A percentile compares a stretch with the other conserved stretches of the same genome.
Conservation (phyloP, 2,888 invertebrate species). For the Agrochola litura region DNA sequence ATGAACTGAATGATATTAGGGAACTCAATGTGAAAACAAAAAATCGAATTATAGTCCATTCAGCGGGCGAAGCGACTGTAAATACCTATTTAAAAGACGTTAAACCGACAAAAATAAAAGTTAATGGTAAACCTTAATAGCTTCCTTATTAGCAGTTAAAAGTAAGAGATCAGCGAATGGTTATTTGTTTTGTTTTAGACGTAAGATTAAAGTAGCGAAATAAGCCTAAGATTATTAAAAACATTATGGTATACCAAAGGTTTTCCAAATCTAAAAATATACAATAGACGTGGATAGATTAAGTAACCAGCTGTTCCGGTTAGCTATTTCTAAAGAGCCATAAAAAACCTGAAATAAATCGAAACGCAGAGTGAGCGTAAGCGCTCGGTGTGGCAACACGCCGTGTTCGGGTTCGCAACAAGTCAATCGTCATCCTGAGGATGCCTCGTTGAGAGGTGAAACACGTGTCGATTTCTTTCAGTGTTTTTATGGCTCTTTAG, state of each 20-base stretch:
- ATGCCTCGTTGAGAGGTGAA: too few species aligned
- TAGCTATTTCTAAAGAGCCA: too few species aligned
- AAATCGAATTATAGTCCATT: conserved; percentile 39
- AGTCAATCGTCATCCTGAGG: too few species aligned
- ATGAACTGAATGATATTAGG: conserved; percentile 33
- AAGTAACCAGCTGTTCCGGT: too few species aligned
- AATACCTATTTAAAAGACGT: conserved; percentile 53
- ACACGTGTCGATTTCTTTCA: too few species aligned
- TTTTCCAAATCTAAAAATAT: not conserved
- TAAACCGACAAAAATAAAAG: conserved; percentile 52
- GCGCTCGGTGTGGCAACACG: too few species aligned
- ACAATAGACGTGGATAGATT: too few species aligned
- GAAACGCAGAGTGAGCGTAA: too few species aligned
- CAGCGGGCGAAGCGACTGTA: conserved; percentile 29
- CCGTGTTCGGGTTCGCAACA: too few species aligned
- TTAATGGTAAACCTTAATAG: conserved; percentile 48
- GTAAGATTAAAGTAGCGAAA: not conserved
- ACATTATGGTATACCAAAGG: not conserved
- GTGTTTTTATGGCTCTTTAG: too few species aligned
- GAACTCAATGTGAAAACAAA: conserved; percentile 29
- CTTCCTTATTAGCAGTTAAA: conserved; percentile 57
- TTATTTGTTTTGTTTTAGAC: conserved; percentile 32
- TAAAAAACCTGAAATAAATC: too few species aligned
- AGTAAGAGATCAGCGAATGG: conserved; percentile 46
- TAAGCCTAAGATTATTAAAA: conserved; percentile 1